Conservation (phyloP, 2,888 invertebrate genomes). For the Conistra vaccinii region DNA sequence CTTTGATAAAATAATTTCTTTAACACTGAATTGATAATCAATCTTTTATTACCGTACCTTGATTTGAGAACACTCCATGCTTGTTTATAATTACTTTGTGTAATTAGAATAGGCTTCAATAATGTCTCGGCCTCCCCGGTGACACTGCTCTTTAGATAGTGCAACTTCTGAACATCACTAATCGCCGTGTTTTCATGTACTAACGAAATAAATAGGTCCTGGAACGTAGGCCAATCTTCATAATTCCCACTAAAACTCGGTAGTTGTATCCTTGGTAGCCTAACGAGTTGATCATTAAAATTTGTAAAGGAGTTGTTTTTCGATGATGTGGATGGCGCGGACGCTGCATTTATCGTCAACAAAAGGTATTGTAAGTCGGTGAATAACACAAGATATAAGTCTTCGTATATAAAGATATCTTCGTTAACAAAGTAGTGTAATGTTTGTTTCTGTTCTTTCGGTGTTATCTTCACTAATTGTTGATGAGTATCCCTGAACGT, state of each 20-base stretch:
- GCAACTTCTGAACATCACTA: no score
- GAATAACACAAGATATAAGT: no score
- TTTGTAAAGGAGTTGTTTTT: neutral
- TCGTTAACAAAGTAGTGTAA: slow-evolving; percentile 20
- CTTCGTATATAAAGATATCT: slow-evolving; percentile 9
- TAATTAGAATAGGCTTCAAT: slow-evolving; percentile 18
- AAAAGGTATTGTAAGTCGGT: slow-evolving; percentile 17
- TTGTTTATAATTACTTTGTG: no score
- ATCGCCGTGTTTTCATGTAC: no score
- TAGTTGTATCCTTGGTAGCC: slow-evolving; percentile 36
- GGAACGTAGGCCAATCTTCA: no score
- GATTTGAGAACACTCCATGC: no score
- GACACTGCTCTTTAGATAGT: slow-evolving; percentile 8
- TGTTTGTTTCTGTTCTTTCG: slow-evolving; percentile 2
- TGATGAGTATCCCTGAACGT: slow-evolving; percentile 15
- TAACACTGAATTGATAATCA: slow-evolving; percentile 1
- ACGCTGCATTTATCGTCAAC: neutral
- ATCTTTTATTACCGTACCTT: slow-evolving; percentile 40
- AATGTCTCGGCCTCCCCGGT: slow-evolving; percentile 1
- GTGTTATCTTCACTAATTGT: slow-evolving; percentile 17
- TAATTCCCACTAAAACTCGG: slow-evolving; percentile 30
- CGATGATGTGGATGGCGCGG: neutral
- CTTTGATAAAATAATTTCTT: slow-evolving; percentile 8
- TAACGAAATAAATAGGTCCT: no score
- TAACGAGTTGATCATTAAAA: slow-evolving; percentile 14